A percentile compares a stretch with the other conserved stretches of the same genome.
Conservation (phyloP, 2,113 vertebrate species). For the Poeciliopsis prolifica region DNA sequence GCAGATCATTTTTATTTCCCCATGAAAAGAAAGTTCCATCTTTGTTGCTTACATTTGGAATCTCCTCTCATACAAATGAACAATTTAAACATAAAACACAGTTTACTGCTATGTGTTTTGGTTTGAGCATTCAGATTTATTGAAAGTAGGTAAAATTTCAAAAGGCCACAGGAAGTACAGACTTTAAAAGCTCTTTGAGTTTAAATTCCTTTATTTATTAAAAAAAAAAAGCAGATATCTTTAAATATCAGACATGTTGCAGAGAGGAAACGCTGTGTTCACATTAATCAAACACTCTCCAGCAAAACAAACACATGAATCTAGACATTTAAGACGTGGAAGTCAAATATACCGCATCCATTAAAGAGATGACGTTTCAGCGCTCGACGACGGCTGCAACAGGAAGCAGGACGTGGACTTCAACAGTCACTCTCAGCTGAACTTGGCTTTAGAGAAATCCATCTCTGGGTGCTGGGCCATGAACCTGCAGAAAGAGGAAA, state of each 20-base stretch:
- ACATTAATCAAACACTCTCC: slow-evolving; percentile 20
- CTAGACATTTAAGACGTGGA: slow-evolving; percentile 5
- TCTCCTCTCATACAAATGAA: not conserved
- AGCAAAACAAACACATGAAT: not conserved
- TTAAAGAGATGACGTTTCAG: not conserved
- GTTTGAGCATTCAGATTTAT: too few species aligned
- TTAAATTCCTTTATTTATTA: slow-evolving; percentile 58
- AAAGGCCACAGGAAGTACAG: not conserved
- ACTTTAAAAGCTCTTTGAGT: slow-evolving; percentile 4
- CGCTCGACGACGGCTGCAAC: not conserved
- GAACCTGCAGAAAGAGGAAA: slow-evolving; percentile 69
- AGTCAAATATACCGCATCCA: slow-evolving; percentile 15
- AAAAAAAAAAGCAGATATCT: not conserved
- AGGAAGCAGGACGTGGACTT: not conserved
- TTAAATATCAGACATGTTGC: slow-evolving; percentile 64
- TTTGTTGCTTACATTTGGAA: not conserved
- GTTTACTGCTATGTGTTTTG: too few species aligned
- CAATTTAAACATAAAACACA: too few species aligned
- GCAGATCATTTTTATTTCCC: not conserved
- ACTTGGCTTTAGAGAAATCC: slow-evolving; percentile 86
- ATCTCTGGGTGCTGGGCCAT: slow-evolving; percentile 85
- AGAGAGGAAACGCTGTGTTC: slow-evolving; percentile 14
- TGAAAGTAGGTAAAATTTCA: not conserved
- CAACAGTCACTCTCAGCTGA: slow-evolving; percentile 72
- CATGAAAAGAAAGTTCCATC: too few species aligned